Evolutionary conservation across 2,113 vertebrate species (phyloP).

Genomic region (Mionectes macconnelli): DNA sequence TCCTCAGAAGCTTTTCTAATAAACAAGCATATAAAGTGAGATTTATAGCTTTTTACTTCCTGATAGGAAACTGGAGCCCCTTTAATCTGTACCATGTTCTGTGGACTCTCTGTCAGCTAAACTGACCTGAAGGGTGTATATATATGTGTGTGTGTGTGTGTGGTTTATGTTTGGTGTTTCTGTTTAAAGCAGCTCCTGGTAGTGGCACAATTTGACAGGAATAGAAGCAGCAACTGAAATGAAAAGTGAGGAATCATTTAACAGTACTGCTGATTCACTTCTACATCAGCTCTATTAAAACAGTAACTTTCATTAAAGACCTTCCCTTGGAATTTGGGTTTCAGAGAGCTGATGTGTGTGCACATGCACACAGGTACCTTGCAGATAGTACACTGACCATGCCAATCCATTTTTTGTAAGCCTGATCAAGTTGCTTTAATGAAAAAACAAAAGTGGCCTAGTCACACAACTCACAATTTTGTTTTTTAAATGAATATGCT

Average conservation of each 20-base stretch:
- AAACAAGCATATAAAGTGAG: conserved; percentile 62
- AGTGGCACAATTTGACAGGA: background rate
- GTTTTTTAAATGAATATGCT: background rate
- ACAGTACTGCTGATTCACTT: background rate
- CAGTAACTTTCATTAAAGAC: background rate
- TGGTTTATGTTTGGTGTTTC: background rate
- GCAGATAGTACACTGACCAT: accelerated
- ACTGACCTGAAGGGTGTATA: background rate
- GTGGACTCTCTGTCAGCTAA: background rate
- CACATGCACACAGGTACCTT: accelerated
- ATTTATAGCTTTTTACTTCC: conserved; percentile 61
- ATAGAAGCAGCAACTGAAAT: background rate
- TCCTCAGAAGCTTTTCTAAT: conserved; percentile 45
- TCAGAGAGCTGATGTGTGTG: background rate
- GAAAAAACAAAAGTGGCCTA: background rate
- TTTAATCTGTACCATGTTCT: conserved; percentile 24
- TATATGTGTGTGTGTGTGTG: background rate
- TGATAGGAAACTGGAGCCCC: conserved; percentile 59
- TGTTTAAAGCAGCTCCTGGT: background rate
- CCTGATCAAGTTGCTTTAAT: background rate
- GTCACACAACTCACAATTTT: background rate
- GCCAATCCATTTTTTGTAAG: background rate
- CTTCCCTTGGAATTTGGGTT: background rate
- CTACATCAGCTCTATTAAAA: background rate
- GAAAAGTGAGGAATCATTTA: background rate